Base-by-base conservation (phyloP, 2,888 invertebrate species). In the Oscheius sp. region DNA sequence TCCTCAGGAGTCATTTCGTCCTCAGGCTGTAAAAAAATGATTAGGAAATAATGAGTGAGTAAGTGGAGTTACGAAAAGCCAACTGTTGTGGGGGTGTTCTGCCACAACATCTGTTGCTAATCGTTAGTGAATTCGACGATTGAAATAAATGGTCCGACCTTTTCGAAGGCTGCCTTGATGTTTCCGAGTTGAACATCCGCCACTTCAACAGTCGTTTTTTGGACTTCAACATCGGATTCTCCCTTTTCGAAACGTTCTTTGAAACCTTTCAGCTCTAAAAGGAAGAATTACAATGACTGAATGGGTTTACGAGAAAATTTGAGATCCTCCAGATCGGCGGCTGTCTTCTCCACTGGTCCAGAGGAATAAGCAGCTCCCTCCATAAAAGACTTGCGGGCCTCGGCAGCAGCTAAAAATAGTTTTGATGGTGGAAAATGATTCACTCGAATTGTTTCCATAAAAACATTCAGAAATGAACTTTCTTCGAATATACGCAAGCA, bases 221-320 rank as follows among this genome's bases (percentile, higher is more conserved):
- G 80, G n/a, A 70, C 71, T 24, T 79, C 77, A 3, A 63, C 68
- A 14, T 59, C 70, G 9, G 70, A 72, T 24, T 70, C 75, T 57
- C 81, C 77, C 50, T 82, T 81, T 69, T 86, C 86, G 70, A 86
- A 86, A 28, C 75, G 67, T 44, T 85, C 84, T 64, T 86, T 86
- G 77, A 85, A 82, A 32, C 78, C 74, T 68, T 77, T 79, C 61
- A 85, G 70, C 36, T 82, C 84, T 82, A 67, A 41, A 41, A 41
- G 20, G 80, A 73, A 20, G n/a, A n/a, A n/a, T n/a, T n/a, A n/a
- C n/a, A n/a, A n/a, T n/a, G n/a, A n/a, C n/a, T n/a, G n/a, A n/a
- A n/a, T n/a, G n/a, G n/a, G 70, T 75, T 44, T 45, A 83, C 83
- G 80, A 14, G 62, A 67, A 59, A 82, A 82, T 45, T 83, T 75